Evolutionary conservation across 2,888 invertebrate genomes (phyloP).

Genomic region (Eupithecia subumbrata): DNA sequence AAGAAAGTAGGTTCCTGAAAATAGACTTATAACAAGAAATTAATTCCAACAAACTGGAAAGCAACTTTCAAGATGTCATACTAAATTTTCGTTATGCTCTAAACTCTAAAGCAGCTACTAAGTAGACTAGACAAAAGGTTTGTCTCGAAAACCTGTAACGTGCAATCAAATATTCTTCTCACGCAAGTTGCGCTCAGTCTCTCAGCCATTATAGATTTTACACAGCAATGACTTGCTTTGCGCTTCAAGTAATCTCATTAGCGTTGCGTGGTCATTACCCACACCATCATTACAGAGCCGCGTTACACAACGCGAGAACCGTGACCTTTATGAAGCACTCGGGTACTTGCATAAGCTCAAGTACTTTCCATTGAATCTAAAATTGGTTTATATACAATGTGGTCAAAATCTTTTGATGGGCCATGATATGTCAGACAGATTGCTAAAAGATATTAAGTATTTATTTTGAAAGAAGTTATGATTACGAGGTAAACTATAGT

Average conservation of each 20-base stretch:
- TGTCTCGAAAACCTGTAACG: background rate
- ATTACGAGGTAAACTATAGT: background rate
- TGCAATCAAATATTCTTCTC: conserved; percentile 6
- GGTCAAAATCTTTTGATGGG: conserved; percentile 4
- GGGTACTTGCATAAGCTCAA: conserved; percentile 47
- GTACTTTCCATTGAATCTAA: conserved; percentile 38
- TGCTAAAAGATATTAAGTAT: background rate
- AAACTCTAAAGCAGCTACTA: background rate
- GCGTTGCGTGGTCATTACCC: conserved; percentile 50
- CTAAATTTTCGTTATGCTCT: background rate
- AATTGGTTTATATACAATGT: conserved; percentile 14
- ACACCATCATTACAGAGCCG: conserved; percentile 36
- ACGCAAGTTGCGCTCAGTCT: background rate
- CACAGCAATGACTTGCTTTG: conserved; percentile 35
- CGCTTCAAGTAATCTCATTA: conserved; percentile 26
- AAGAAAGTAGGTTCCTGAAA: conserved; percentile 8
- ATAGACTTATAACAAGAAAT: background rate
- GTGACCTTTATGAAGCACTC: conserved; percentile 60
- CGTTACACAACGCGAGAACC: conserved; percentile 60
- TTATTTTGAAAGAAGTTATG: too few species aligned
- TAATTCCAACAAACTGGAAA: background rate
- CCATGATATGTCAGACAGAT: background rate
- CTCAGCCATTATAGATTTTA: conserved; percentile 29
- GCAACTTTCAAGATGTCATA: background rate
- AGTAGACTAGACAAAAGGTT: background rate